Percentiles rank a stretch among this genome's conserved stretches.
Conservation (phyloP, 2,888 invertebrate species). For the Drosophila eohydei region DNA sequence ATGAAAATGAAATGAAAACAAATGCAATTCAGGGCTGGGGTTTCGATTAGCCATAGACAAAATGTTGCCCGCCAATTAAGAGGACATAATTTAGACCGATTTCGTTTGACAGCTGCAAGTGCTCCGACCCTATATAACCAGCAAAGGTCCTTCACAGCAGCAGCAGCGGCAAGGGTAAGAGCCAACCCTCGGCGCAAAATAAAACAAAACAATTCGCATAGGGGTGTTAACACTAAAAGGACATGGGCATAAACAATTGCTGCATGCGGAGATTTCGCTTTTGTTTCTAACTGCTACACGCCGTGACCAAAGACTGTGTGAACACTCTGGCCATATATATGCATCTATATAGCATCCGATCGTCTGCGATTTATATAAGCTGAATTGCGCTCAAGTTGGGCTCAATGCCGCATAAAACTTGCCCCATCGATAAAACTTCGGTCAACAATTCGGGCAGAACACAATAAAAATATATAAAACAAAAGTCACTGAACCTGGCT, state of each 20-base stretch:
- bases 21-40: constrained; percentile 30
- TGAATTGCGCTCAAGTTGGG: constrained; percentile 38
- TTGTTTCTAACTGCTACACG: constrained; percentile 56
- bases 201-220: constrained; percentile 22
- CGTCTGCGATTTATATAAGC: constrained; percentile 36
- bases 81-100: constrained; percentile 73
- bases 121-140: constrained; percentile 42
- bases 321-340: constrained; percentile 14
- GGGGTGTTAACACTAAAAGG: constrained; percentile 79
- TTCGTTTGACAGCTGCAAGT: constrained; percentile 77
- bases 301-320: constrained; percentile 71
- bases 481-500: constrained; percentile 36
- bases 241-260: constrained; percentile 69
- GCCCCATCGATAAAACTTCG: constrained; percentile 74
- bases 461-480: constrained; percentile 34
- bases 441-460: constrained; percentile 43
- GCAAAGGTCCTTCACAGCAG: constrained; percentile 37
- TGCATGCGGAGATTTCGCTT: constrained; percentile 28
- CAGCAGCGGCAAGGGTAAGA: constrained; percentile 33
- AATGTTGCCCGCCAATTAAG: constrained; percentile 67
- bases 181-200: constrained; percentile 46
- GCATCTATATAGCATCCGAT: constrained; percentile 27
- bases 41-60: constrained; percentile 48
- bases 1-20: constrained; percentile 57
- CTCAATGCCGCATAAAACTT: constrained; percentile 60